phyloP scores from a whole-genome alignment of 1,140 invertebrate species.

The Drosophila kohkoa region DNA sequence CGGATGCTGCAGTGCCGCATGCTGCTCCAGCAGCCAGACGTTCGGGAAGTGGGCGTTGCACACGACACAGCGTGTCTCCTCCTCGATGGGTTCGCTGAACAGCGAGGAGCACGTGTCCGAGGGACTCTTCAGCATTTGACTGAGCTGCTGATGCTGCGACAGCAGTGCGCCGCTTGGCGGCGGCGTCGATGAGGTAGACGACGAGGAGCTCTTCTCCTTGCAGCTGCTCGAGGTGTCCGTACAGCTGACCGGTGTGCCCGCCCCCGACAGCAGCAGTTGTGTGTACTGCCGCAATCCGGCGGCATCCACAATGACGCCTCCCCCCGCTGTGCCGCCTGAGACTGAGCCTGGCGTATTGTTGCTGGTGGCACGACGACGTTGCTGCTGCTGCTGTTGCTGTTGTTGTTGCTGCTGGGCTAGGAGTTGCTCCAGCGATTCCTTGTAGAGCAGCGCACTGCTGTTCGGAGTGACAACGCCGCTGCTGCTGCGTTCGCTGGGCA shows the following conservation, averaged over 20 bases:
- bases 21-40: constrained; percentile 92
- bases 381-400: constrained; percentile 14
- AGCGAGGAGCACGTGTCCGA: constrained; percentile 82
- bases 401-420: constrained; percentile 61
- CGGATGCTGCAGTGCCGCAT: constrained; percentile 91
- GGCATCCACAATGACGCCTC: constrained; percentile 64
- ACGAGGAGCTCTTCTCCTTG: constrained; percentile 85
- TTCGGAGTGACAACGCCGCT: constrained; percentile 40
- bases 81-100: constrained; percentile 84
- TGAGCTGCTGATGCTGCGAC: constrained; percentile 73
- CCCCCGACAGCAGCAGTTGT: constrained; percentile 68
- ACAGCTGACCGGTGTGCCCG: constrained; percentile 52
- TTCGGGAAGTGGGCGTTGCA: constrained; percentile 93
- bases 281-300: constrained; percentile 70
- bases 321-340: not conserved
- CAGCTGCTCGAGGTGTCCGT: constrained; percentile 70
- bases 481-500: constrained; percentile 51
- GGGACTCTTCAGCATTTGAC: constrained; percentile 79
- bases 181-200: constrained; percentile 83
- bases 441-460: constrained; percentile 71
- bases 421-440: constrained; percentile 79
- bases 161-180: constrained; percentile 67
- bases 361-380: not conserved
- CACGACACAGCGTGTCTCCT: constrained; percentile 88
- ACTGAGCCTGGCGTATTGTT: not conserved